Conservation (phyloP, 2,888 invertebrate species). For the Zele albiditarsus region DNA sequence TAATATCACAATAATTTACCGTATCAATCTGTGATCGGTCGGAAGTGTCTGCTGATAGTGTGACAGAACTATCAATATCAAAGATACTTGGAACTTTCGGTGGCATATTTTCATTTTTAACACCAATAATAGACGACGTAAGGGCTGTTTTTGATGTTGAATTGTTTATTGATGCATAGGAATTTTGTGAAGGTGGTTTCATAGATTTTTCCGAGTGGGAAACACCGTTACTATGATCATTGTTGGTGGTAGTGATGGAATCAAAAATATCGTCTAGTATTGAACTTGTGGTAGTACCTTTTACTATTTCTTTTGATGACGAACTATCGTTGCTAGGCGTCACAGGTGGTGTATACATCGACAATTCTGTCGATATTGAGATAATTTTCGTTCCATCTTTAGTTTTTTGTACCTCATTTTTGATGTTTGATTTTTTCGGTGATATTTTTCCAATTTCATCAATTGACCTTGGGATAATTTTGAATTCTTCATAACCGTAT, state of each 20-base stretch:
- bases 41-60: neutral
- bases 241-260: neutral
- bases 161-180: slow-evolving; percentile 35
- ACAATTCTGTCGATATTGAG: slow-evolving; percentile 50
- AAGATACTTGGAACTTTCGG: slow-evolving; percentile 42
- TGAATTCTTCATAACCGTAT: slow-evolving; percentile 45
- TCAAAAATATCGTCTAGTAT: slow-evolving; percentile 12
- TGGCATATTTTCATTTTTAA: neutral
- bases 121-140: neutral
- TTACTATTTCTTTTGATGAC: slow-evolving; percentile 36
- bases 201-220: neutral
- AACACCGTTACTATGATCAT: neutral
- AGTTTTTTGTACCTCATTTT: slow-evolving; percentile 39
- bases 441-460: slow-evolving; percentile 19
- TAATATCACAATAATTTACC: slow-evolving; percentile 6
- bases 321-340: slow-evolving; percentile 51
- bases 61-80: slow-evolving; percentile 45
- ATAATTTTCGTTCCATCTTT: slow-evolving; percentile 33
- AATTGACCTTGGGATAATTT: slow-evolving; percentile 40
- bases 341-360: slow-evolving; percentile 57
- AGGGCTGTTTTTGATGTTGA: neutral
- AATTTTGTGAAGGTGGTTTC: slow-evolving; percentile 12
- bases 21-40: neutral
- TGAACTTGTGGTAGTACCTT: neutral
- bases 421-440: slow-evolving; percentile 41